These are phyloP conservation scores for Dallia pectoralis DNA, from an alignment of 2,797 vertebrate genomes.

Conservation along the genomic window DNA sequence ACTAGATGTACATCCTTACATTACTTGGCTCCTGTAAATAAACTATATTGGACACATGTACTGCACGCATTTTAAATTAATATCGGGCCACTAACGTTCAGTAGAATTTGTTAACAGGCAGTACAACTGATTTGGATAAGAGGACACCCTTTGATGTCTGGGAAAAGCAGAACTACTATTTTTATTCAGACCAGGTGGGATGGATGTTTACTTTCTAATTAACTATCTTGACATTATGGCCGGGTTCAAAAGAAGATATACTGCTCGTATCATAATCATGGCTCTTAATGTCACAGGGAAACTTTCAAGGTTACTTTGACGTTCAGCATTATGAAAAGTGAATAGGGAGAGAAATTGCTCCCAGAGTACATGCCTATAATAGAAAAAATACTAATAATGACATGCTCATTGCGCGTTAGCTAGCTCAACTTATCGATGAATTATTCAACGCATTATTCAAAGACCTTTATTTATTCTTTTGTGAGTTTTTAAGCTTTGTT, in stretches of 20 bases:
- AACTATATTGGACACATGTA: not conserved
- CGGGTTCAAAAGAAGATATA: not conserved
- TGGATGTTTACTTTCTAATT: not conserved
- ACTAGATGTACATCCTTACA: not conserved
- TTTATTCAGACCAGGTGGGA: not conserved
- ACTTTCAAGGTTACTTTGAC: not conserved
- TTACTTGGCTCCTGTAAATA: not conserved
- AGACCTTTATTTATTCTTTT: constrained; percentile 60
- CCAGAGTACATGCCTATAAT: not conserved
- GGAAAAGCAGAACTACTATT: not conserved
- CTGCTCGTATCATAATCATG: not conserved
- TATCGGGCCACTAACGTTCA: not conserved
- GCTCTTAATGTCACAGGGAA: not conserved
- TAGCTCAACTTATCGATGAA: constrained; percentile 40
- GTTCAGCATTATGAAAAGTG: not conserved
- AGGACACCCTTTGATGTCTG: not conserved
- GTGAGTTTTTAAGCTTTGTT: constrained; percentile 61
- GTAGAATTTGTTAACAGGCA: not conserved
- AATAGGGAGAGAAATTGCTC: constrained; percentile 4
- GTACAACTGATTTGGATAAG: not conserved
- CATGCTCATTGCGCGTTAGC: not conserved
- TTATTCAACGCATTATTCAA: constrained; percentile 65
- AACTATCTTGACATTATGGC: not conserved
- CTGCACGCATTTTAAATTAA: not conserved
- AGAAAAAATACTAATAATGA: constrained; percentile 32